Evolutionary conservation across 2,888 invertebrate species (phyloP), one percentile per base, ranked within the genome.

Genomic region (Nemapogon koenigi): DNA sequence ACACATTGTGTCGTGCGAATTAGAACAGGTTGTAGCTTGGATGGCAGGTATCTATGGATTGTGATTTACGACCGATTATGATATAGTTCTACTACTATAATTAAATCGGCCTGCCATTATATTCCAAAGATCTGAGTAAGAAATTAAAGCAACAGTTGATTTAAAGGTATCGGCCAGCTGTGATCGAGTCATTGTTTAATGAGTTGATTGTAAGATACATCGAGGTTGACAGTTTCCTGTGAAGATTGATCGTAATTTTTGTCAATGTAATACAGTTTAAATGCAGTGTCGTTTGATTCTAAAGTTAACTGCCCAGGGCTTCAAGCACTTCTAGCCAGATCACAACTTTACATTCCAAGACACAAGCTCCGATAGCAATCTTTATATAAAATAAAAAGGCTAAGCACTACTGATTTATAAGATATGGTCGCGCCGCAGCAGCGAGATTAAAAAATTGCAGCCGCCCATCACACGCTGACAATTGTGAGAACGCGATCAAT

Each of bases 401-500:
- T 7, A 22, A 22, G 22, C 22, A 22, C 22, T 32, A 32, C 18
- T 19, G 33, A 33, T 33, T 33, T n/a, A 19, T 8, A n/a, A 33
- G 33, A 33, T 33, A 31, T 31, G 31, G 2, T 3, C 3, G 15
- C 19, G 19, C 19, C n/a, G 3, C 18, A 13, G 2, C 2, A 13
- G 13, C 18, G 7, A 14, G 18, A 33, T 33, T 19, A 33, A 56
- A 66, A 75, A 75, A 64, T 68, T 51, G 59, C 66, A 54, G 57
- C 66, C 52, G 58, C 69, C 71, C 69, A 59, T 73, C 72, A 65
- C 53, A 50, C 44, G 41, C 61, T 71, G 76, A 76, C 73, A 70
- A 72, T 76, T 75, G 78, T 76, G 78, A 73, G 78, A 78, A 76
- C 72, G 54, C 65, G 68, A 69, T 76, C 75, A 76, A 76, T 78